Percentiles rank a stretch among this genome's conserved stretches.
These are phyloP conservation scores for Eolophus roseicapilla DNA, from an alignment of 2,113 vertebrate species.

Conservation along the genomic window DNA sequence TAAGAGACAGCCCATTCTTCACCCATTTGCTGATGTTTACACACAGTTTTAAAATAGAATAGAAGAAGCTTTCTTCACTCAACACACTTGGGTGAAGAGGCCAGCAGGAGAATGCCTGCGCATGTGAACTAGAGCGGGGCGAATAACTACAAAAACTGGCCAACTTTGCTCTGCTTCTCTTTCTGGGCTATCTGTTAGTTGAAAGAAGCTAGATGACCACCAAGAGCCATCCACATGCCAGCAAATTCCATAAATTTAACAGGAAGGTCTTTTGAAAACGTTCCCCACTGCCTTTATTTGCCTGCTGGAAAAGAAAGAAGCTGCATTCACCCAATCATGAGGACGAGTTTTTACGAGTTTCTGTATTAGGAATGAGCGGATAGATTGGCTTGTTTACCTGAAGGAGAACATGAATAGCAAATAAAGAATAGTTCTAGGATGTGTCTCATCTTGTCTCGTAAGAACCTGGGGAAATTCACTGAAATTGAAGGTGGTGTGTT, in stretches of 20 bases:
- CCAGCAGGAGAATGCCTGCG: constrained; percentile 49
- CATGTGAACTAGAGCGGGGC: background rate
- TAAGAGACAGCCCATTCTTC: constrained; percentile 50
- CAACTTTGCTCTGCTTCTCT: background rate
- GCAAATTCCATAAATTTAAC: background rate
- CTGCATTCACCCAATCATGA: background rate
- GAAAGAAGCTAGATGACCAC: background rate
- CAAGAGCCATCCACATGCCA: background rate
- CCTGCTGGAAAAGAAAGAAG: background rate
- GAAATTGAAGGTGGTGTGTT: constrained; percentile 46
- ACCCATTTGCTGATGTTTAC: constrained; percentile 51
- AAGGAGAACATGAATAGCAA: constrained; percentile 40
- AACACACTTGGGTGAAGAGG: constrained; percentile 63
- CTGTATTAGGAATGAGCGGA: background rate
- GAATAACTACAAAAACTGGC: background rate
- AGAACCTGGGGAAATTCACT: constrained; percentile 42
- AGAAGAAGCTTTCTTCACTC: constrained; percentile 64
- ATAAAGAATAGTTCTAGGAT: constrained; percentile 37
- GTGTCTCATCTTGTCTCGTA: constrained; percentile 18
- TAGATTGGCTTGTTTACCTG: constrained; percentile 49
- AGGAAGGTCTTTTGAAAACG: background rate
- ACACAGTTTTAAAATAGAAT: constrained; percentile 59
- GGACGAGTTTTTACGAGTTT: constrained; percentile 39
- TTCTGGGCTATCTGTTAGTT: background rate
- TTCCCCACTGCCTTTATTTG: background rate